Evolutionary conservation across 2,888 invertebrate species (phyloP).

Genomic region (Eumacrocentrus americanus): DNA sequence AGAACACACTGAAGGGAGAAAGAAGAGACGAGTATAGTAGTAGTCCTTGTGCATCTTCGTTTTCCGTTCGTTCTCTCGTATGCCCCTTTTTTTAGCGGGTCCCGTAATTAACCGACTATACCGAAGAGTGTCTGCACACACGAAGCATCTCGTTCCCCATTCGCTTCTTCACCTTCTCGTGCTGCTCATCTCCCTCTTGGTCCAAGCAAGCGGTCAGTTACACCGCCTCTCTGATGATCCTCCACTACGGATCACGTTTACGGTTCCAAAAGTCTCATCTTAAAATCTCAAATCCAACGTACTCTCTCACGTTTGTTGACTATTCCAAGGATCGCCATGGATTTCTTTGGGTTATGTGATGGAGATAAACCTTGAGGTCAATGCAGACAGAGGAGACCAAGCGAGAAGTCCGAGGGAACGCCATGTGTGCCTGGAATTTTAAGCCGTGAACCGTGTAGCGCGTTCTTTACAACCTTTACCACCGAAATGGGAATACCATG

Average conservation of each 20-base stretch:
- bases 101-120: constrained; percentile 27
- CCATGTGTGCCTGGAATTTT: constrained; percentile 49
- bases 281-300: neutral
- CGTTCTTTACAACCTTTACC: constrained; percentile 44
- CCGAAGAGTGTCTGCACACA: constrained; percentile 26
- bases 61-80: constrained; percentile 10
- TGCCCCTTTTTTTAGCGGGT: constrained; percentile 14
- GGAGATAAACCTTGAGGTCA: constrained; percentile 31
- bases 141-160: constrained; percentile 19
- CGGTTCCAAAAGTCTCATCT: neutral
- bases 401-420: constrained; percentile 6
- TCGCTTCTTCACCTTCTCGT: neutral
- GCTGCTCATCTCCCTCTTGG: constrained; percentile 18
- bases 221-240: too few species aligned
- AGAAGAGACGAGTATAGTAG: neutral
- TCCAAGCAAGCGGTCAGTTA: too few species aligned
- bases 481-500: constrained; percentile 31
- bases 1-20: neutral
- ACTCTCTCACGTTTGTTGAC: neutral
- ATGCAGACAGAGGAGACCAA: constrained; percentile 24
- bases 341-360: neutral
- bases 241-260: too few species aligned
- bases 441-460: constrained; percentile 58
- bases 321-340: neutral
- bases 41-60: neutral